Evolutionary conservation across 2,888 invertebrate genomes (phyloP).

Genomic region (Macrophya alboannulata): DNA sequence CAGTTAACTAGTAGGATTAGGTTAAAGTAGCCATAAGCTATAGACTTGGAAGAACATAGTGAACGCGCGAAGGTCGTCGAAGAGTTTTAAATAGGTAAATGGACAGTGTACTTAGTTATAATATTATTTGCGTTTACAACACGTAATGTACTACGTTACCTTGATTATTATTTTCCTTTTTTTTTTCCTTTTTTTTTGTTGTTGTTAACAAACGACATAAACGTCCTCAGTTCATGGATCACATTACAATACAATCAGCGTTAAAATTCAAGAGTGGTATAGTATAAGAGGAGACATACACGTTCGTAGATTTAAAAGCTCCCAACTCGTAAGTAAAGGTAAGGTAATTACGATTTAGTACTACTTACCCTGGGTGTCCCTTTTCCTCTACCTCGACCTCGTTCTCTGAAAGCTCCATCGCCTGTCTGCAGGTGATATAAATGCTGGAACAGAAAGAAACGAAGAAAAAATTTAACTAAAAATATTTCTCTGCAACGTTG

Average conservation of each 20-base stretch:
- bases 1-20: constrained; percentile 52
- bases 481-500: background rate
- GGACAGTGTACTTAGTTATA: background rate
- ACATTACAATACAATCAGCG: background rate
- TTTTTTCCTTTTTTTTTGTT: background rate
- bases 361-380: constrained; percentile 78
- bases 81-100: constrained; percentile 32
- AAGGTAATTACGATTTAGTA: background rate
- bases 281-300: background rate
- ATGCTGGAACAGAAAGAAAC: constrained; percentile 74
- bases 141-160: constrained; percentile 22
- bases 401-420: constrained; percentile 77
- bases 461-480: constrained; percentile 39
- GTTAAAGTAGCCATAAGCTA: constrained; percentile 40
- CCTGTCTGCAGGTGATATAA: constrained; percentile 78
- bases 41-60: constrained; percentile 12
- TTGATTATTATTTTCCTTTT: background rate
- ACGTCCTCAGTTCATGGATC: background rate
- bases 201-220: background rate
- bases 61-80: constrained; percentile 46
- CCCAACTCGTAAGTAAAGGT: background rate
- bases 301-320: background rate
- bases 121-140: constrained; percentile 18
- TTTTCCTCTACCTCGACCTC: constrained; percentile 78
- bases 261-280: background rate